phyloP scores from a whole-genome alignment of 2,797 vertebrate genomes.

The Poeciliopsis presidionis region DNA sequence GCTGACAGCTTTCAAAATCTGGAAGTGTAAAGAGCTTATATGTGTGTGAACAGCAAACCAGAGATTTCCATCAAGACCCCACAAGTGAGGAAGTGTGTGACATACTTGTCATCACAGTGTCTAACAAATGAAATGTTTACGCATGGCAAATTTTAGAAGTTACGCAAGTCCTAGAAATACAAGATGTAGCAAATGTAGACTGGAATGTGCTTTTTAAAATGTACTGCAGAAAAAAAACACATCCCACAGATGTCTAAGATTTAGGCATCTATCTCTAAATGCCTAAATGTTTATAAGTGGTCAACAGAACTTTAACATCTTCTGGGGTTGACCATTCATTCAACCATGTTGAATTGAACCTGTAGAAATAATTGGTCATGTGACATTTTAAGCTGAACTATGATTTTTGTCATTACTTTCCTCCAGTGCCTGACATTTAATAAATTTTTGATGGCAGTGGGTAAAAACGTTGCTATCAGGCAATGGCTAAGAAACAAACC shows the following conservation, averaged over 20 bases:
- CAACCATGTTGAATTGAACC: too few relatives aligned
- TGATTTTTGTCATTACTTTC: too few relatives aligned
- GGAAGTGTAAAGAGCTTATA: constrained; percentile 65
- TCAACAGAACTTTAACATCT: background rate
- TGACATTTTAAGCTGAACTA: too few relatives aligned
- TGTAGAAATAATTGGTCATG: too few relatives aligned
- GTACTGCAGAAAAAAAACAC: background rate
- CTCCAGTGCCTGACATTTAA: too few relatives aligned
- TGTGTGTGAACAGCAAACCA: constrained; percentile 57
- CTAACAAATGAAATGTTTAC: constrained; percentile 37
- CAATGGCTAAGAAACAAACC: too few relatives aligned
- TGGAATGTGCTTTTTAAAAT: background rate
- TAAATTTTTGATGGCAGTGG: too few relatives aligned
- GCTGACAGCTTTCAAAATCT: constrained; percentile 70
- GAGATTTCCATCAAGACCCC: constrained; percentile 72
- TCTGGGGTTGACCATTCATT: too few relatives aligned
- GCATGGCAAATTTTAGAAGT: constrained; percentile 42
- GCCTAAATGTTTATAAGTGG: background rate
- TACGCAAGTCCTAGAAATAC: constrained; percentile 3
- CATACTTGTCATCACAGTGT: constrained; percentile 56
- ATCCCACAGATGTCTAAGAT: background rate
- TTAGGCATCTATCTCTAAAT: background rate
- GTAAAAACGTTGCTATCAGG: too few relatives aligned
- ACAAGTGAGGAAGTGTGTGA: constrained; percentile 51
- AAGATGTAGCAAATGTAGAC: background rate